These are phyloP conservation scores for Mythimna albipuncta DNA, from an alignment of 2,888 invertebrate species.

Conservation along the genomic window DNA sequence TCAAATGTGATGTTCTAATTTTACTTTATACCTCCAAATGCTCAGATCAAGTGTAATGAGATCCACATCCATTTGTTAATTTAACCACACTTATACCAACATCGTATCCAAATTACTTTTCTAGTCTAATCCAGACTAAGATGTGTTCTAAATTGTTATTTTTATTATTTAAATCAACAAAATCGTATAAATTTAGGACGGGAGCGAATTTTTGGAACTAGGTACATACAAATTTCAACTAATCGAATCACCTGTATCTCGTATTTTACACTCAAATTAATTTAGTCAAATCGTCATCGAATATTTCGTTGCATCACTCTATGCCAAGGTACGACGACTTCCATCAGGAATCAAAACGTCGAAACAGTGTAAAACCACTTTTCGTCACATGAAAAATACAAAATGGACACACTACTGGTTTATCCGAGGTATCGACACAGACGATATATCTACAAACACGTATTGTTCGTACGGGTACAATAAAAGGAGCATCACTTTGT, in stretches of 20 bases:
- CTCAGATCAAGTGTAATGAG: conserved; percentile 13
- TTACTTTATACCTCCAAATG: conserved; percentile 15
- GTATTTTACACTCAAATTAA: conserved; percentile 72
- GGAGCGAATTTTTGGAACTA: conserved; percentile 81
- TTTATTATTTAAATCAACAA: conserved; percentile 61
- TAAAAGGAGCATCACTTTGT: conserved; percentile 72
- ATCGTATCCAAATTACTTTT: conserved; percentile 51
- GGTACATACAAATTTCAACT: conserved; percentile 70
- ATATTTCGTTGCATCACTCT: conserved; percentile 79
- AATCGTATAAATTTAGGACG: conserved; percentile 87
- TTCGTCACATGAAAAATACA: conserved; percentile 58
- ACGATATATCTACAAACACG: conserved; percentile 55
- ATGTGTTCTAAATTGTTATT: conserved; percentile 46
- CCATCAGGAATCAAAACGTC: conserved; percentile 45
- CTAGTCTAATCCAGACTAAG: conserved; percentile 57
- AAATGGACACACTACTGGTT: conserved; percentile 58
- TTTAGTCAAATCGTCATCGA: conserved; percentile 69
- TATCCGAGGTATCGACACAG: conserved; percentile 51
- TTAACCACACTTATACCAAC: conserved; percentile 39
- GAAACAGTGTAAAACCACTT: conserved; percentile 66
- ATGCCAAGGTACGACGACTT: conserved; percentile 35
- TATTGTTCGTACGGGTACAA: conserved; percentile 61
- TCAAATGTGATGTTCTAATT: conserved; percentile 13
- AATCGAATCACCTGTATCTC: conserved; percentile 70
- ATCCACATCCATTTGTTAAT: conserved; percentile 11